Conservation (phyloP, 1,140 invertebrate genomes). For the Drosophila ficusphila region DNA sequence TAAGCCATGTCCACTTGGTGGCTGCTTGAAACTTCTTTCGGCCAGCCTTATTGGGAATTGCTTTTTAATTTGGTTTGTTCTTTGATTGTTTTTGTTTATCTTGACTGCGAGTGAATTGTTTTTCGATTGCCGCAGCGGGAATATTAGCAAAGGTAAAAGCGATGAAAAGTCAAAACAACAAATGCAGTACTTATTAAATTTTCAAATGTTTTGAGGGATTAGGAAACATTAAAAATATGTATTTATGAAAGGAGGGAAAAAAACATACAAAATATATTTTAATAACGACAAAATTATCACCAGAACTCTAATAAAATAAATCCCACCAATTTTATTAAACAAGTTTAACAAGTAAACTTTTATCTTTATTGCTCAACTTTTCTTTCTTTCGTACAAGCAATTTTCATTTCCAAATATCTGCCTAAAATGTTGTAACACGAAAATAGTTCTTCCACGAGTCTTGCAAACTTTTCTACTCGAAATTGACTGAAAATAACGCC, state of each 20-base stretch:
- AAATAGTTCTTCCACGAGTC: background rate
- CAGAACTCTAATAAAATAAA: background rate
- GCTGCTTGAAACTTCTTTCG: slow-evolving; percentile 21
- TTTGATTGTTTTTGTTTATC: slow-evolving; percentile 37
- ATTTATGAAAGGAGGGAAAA: too few relatives aligned
- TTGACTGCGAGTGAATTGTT: slow-evolving; percentile 40
- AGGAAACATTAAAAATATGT: background rate
- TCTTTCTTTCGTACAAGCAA: background rate
- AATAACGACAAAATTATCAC: too few relatives aligned
- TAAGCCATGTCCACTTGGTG: slow-evolving; percentile 36
- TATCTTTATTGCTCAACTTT: slow-evolving; percentile 14
- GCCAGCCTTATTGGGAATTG: slow-evolving; percentile 26
- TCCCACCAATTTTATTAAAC: background rate
- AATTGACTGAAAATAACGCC: slow-evolving; percentile 18
- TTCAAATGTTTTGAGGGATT: too few relatives aligned
- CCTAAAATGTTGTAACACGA: background rate
- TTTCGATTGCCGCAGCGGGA: slow-evolving; percentile 37
- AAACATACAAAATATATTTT: background rate
- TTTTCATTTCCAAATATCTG: slow-evolving; percentile 1
- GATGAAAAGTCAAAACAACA: too few relatives aligned
- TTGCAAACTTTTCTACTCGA: slow-evolving; percentile 12
- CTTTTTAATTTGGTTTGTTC: slow-evolving; percentile 46
- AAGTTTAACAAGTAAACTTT: background rate
- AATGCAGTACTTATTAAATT: too few relatives aligned
- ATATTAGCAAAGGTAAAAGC: slow-evolving; percentile 13